These are phyloP conservation scores for Notocelia uddmanniana DNA, from an alignment of 2,888 invertebrate genomes.

Conservation along the genomic window DNA sequence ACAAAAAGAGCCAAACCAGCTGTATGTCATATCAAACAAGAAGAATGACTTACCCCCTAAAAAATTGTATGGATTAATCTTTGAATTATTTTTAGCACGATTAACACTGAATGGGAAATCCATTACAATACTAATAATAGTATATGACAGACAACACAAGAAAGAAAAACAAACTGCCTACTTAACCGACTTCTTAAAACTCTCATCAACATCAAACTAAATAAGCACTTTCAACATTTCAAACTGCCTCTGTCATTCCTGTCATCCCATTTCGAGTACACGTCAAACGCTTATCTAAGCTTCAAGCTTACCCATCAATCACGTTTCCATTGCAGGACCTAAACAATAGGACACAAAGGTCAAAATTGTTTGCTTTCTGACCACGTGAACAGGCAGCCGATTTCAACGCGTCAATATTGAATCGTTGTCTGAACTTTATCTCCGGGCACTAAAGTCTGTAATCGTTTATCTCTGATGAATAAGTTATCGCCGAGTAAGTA, in stretches of 20 bases:
- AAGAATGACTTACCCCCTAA: too few species aligned
- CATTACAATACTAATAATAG: neutral
- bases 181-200: slow-evolving; percentile 7
- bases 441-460: neutral
- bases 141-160: neutral
- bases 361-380: slow-evolving; percentile 11
- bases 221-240: slow-evolving; percentile 34
- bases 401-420: slow-evolving; percentile 3
- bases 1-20: too few species aligned
- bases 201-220: slow-evolving; percentile 29
- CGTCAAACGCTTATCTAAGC: slow-evolving; percentile 33
- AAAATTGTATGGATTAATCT: too few species aligned
- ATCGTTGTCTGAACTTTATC: neutral
- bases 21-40: too few species aligned
- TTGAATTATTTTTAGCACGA: neutral
- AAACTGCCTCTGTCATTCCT: slow-evolving; percentile 32
- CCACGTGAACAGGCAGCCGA: slow-evolving; percentile 10
- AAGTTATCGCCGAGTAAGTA: neutral
- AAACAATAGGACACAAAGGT: slow-evolving; percentile 11
- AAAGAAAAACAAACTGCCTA: slow-evolving; percentile 5
- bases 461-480: slow-evolving; percentile 1
- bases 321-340: slow-evolving; percentile 7
- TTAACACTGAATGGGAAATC: neutral
- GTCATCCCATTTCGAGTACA: slow-evolving; percentile 33
- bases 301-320: slow-evolving; percentile 23